Conservation (phyloP, 2,113 vertebrate genomes). For the Actenoides lindsayi region DNA sequence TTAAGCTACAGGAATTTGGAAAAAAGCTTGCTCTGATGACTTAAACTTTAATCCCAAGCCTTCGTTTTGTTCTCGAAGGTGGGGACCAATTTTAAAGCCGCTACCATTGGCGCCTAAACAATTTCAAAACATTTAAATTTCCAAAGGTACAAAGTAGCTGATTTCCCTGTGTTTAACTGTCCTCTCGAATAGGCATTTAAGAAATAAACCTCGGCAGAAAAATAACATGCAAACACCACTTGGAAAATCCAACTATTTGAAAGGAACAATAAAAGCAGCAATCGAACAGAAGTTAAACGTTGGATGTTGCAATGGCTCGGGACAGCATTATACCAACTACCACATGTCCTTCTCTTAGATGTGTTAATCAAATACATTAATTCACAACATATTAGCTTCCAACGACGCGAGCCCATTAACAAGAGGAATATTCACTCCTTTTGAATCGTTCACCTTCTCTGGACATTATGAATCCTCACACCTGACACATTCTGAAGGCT, state of each 20-base stretch:
- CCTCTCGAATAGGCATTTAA: neutral
- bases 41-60: neutral
- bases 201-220: neutral
- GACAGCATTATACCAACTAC: neutral
- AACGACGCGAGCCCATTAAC: neutral
- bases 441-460: neutral
- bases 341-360: neutral
- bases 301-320: neutral
- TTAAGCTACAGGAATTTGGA: neutral
- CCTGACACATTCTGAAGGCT: neutral
- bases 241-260: neutral
- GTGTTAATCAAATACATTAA: neutral
- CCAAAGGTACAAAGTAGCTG: neutral
- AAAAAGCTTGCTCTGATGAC: neutral
- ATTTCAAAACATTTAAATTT: neutral
- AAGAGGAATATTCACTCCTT: neutral
- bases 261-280: neutral
- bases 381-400: neutral
- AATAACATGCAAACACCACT: neutral
- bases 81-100: neutral
- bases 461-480: neutral
- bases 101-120: neutral
- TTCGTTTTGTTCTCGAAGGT: neutral
- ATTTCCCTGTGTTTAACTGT: neutral
- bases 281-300: neutral